Conservation (phyloP, 2,797 vertebrate genomes). For the Semotilus atromaculatus region DNA sequence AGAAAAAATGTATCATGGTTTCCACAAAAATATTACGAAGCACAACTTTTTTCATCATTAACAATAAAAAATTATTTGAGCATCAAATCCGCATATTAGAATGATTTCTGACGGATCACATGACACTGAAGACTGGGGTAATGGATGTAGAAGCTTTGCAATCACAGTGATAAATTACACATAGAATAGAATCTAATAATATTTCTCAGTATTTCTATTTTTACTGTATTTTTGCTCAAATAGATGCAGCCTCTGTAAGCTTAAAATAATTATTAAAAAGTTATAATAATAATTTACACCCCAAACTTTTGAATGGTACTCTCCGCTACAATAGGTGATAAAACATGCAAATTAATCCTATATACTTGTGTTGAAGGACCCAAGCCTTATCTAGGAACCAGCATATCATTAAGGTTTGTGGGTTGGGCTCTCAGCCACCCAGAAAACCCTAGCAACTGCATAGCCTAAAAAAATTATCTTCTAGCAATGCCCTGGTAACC, state of each 20-base stretch:
- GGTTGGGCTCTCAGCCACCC: not conserved
- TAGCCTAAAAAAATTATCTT: not conserved
- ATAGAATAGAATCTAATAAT: too few relatives aligned
- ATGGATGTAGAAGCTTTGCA: not conserved
- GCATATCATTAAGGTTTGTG: not conserved
- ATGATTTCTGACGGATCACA: not conserved
- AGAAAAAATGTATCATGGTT: not conserved
- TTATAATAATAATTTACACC: not conserved
- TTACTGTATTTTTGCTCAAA: not conserved
- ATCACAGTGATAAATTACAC: too few relatives aligned
- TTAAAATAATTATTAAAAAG: not conserved
- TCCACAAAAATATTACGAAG: not conserved
- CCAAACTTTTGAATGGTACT: not conserved
- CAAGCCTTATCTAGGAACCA: not conserved
- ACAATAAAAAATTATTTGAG: not conserved
- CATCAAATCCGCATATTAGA: not conserved
- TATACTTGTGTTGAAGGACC: not conserved
- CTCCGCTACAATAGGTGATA: not conserved
- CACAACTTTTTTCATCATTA: too few relatives aligned
- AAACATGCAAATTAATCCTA: not conserved
- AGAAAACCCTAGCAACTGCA: not conserved
- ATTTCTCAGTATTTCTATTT: not conserved
- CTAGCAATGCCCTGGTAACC: not conserved
- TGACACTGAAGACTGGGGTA: not conserved
- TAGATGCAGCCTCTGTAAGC: not conserved